Percentiles rank a stretch among this genome's conserved stretches.
Conservation (phyloP, 2,113 vertebrate species). For the Sinosuthora webbiana region DNA sequence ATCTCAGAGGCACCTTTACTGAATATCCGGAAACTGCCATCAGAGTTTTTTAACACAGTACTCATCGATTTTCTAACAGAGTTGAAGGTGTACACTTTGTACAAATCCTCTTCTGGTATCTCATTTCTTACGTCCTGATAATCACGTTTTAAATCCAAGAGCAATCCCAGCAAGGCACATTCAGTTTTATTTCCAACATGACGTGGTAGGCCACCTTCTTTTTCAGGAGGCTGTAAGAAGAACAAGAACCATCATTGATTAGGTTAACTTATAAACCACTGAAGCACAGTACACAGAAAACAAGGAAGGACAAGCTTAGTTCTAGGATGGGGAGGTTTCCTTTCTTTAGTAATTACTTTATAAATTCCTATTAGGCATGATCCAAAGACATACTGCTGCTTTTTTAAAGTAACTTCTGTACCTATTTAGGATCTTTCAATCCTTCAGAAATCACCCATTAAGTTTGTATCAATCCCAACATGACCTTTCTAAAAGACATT, state of each 20-base stretch:
- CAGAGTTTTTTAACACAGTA: constrained; percentile 94
- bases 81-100: constrained; percentile 99
- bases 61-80: constrained; percentile 99
- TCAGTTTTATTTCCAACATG: constrained; percentile 99
- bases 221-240: constrained; percentile 89
- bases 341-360: neutral
- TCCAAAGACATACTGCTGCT: neutral
- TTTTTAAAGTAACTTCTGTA: neutral
- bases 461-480: neutral
- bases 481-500: neutral
- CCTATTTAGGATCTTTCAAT: neutral
- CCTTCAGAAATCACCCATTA: neutral
- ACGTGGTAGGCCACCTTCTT: constrained; percentile 94
- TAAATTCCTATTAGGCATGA: neutral
- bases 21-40: constrained; percentile 97
- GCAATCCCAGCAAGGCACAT: constrained; percentile 98
- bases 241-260: neutral
- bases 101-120: constrained; percentile 95
- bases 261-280: neutral
- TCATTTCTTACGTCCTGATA: constrained; percentile 95
- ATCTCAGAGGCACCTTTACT: constrained; percentile 99
- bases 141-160: constrained; percentile 91
- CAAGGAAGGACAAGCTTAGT: neutral
- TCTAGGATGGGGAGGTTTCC: neutral
- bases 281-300: neutral